Evolutionary conservation across 2,888 invertebrate genomes (phyloP).

Genomic region (Cheilosia vulpina): DNA sequence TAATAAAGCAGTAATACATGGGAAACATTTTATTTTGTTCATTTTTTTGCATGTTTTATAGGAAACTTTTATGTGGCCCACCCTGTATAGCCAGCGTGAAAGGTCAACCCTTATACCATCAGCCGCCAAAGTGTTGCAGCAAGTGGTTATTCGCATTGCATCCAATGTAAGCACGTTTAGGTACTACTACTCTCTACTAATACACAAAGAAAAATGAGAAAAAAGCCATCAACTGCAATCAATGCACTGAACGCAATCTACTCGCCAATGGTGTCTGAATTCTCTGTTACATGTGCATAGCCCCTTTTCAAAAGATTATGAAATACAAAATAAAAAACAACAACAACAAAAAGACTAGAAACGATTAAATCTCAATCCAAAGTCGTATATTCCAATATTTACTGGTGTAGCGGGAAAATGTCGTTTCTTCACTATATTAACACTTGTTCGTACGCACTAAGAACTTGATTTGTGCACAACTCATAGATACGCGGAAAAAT

Average conservation of each 20-base stretch:
- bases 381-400: conserved; percentile 22
- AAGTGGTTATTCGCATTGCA: neutral
- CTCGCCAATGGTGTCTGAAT: conserved; percentile 11
- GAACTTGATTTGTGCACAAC: conserved; percentile 23
- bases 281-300: conserved; percentile 7
- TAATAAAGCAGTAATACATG: too few relatives aligned
- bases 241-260: conserved; percentile 7
- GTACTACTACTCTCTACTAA: too few relatives aligned
- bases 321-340: conserved; percentile 20
- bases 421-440: neutral
- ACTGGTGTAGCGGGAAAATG: conserved; percentile 7
- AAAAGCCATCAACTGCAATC: neutral
- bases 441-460: conserved; percentile 31
- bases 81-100: too few relatives aligned
- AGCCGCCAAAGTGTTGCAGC: too few relatives aligned
- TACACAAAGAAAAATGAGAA: neutral
- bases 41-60: too few relatives aligned
- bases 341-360: neutral
- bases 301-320: conserved; percentile 2
- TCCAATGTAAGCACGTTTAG: too few relatives aligned
- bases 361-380: conserved; percentile 15
- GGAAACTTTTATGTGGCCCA: too few relatives aligned
- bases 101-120: too few relatives aligned
- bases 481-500: conserved; percentile 9
- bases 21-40: too few relatives aligned